Percentiles rank a stretch among this genome's conserved stretches.
These are phyloP conservation scores for Rhinophrynus dorsalis DNA, from an alignment of 2,797 vertebrate genomes.

Conservation along the genomic window DNA sequence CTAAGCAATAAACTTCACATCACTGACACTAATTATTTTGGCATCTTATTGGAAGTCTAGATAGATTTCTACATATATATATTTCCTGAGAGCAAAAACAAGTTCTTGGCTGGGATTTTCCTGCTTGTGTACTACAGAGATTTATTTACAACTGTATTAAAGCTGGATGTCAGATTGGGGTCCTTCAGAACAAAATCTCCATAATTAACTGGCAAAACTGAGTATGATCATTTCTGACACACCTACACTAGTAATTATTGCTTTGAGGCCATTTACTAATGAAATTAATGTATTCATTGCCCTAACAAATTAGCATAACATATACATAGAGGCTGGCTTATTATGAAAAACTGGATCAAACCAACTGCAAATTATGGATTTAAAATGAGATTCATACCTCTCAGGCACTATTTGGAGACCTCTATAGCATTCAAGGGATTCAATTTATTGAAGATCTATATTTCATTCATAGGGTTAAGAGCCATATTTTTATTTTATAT, in stretches of 20 bases:
- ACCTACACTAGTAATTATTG: slow-evolving; percentile 99
- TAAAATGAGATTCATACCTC: too few species aligned
- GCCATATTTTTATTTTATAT: too few species aligned
- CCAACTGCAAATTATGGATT: too few species aligned
- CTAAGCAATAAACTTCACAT: slow-evolving; percentile 57
- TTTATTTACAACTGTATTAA: slow-evolving; percentile 83
- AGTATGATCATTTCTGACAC: slow-evolving; percentile 99
- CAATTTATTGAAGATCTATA: too few species aligned
- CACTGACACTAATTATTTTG: slow-evolving; percentile 69
- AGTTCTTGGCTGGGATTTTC: slow-evolving; percentile 72
- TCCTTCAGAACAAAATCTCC: slow-evolving; percentile 95
- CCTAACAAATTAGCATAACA: slow-evolving; percentile 99
- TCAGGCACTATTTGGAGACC: too few species aligned
- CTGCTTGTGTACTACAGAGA: slow-evolving; percentile 68
- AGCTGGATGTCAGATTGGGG: slow-evolving; percentile 87
- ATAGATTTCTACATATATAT: slow-evolving; percentile 58
- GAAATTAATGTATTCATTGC: slow-evolving; percentile 99
- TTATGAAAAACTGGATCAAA: too few species aligned
- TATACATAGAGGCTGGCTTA: too few species aligned
- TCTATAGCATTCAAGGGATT: too few species aligned
- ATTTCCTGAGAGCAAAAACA: slow-evolving; percentile 59
- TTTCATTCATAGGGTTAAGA: too few species aligned
- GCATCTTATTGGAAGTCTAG: slow-evolving; percentile 65
- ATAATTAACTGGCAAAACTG: slow-evolving; percentile 99
- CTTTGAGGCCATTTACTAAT: slow-evolving; percentile 99